Evolutionary conservation across 2,888 invertebrate genomes (phyloP).

Genomic region (Papilio gigon): DNA sequence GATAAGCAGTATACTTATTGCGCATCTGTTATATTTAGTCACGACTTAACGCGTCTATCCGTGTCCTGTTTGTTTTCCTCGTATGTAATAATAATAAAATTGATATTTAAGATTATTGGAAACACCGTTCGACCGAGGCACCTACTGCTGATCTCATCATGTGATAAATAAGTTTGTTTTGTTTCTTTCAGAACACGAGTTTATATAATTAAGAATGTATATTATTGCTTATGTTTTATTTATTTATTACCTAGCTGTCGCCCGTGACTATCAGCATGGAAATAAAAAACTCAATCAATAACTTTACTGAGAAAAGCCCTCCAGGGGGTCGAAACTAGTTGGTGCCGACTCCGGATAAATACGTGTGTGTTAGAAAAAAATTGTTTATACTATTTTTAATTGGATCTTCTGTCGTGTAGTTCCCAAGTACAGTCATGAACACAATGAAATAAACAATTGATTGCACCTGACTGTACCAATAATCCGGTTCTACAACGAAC

Average conservation of each 20-base stretch:
- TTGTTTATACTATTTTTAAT: too few species aligned
- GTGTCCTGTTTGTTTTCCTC: constrained; percentile 32
- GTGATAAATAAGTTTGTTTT: constrained; percentile 23
- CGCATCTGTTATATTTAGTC: constrained; percentile 4
- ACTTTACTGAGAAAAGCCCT: too few species aligned
- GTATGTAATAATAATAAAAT: constrained; percentile 10
- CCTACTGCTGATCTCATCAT: constrained; percentile 29
- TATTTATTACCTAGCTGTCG: too few species aligned
- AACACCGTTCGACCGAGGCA: constrained; percentile 13
- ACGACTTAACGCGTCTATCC: not conserved
- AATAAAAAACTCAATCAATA: too few species aligned
- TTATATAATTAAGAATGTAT: constrained; percentile 20
- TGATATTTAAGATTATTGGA: not conserved
- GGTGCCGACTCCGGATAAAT: too few species aligned
- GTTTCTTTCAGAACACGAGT: constrained; percentile 10
- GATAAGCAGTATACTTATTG: not conserved
- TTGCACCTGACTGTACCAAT: constrained; percentile 10
- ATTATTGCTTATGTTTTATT: constrained; percentile 29
- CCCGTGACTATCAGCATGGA: too few species aligned
- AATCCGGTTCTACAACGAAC: constrained; percentile 21
- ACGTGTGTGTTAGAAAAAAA: too few species aligned
- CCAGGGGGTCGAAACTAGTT: too few species aligned
- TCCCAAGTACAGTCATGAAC: not conserved
- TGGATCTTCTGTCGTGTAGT: not conserved
- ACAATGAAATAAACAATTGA: not conserved